Conservation (phyloP, 30 jellyfish, hydroid and myxozoan species). For the Aurelia sp. region DNA sequence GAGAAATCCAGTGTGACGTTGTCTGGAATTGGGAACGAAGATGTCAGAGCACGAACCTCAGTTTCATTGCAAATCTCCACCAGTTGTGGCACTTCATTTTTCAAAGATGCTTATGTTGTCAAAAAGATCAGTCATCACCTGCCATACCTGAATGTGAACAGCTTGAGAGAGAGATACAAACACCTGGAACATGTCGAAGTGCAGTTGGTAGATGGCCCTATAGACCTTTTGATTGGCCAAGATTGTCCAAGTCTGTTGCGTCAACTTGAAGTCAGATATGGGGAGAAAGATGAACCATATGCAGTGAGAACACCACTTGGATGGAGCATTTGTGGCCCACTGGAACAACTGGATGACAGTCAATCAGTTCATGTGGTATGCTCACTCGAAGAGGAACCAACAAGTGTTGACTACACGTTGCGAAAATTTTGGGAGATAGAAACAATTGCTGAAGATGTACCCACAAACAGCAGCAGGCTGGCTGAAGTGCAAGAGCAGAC, state of each 20-base stretch:
- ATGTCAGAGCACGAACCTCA: no score
- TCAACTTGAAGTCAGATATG: slow-evolving; percentile 21
- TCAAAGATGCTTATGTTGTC: no score
- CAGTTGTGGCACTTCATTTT: no score
- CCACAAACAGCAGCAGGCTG: slow-evolving; percentile 26
- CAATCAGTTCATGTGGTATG: slow-evolving; percentile 19
- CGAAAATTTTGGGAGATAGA: no score
- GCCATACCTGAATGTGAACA: no score
- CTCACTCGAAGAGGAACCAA: slow-evolving; percentile 23
- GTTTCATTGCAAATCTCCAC: no score
- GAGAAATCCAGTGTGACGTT: no score
- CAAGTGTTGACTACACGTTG: no score
- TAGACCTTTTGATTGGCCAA: slow-evolving; percentile 38
- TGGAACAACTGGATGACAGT: background rate
- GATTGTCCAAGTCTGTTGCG: slow-evolving; percentile 43
- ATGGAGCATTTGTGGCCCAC: slow-evolving; percentile 44
- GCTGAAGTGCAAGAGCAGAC: slow-evolving; percentile 23
- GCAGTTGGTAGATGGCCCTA: slow-evolving; percentile 26
- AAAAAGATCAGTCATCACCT: no score
- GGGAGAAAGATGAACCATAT: slow-evolving; percentile 28
- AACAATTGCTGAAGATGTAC: background rate
- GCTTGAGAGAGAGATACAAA: slow-evolving; percentile 10
- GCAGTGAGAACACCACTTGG: slow-evolving; percentile 44
- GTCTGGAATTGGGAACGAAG: no score
- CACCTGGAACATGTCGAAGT: background rate